A percentile compares a stretch with the other conserved stretches of the same genome.
Conservation (phyloP, 37 sponge, comb jelly and placozoan species). For the Beroe ovata region DNA sequence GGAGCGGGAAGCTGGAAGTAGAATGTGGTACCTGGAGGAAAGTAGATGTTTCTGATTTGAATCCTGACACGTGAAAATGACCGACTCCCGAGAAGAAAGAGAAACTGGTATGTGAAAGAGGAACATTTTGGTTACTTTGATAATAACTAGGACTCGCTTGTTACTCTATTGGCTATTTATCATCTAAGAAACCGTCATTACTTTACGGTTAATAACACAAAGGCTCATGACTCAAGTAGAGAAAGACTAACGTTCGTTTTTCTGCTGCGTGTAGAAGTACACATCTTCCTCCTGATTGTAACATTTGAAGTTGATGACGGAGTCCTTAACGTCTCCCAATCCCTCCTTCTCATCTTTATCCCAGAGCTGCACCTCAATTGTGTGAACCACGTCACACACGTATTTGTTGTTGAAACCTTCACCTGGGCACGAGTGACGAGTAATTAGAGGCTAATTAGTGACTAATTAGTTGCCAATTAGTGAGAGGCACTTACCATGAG, state of each 20-base stretch:
- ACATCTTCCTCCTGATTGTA: not conserved
- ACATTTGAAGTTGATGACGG: conserved; percentile 38
- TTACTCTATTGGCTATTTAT: no score
- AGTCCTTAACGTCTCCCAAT: conserved; percentile 38
- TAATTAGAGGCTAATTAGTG: no score
- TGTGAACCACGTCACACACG: conserved; percentile 56
- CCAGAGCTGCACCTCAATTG: conserved; percentile 59
- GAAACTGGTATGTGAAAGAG: no score
- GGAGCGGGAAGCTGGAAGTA: conserved; percentile 60
- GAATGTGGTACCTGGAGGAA: conserved; percentile 31
- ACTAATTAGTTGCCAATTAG: no score
- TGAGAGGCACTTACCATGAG: conserved; percentile 48
- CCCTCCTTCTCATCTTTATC: conserved; percentile 55
- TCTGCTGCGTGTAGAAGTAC: conserved; percentile 1
- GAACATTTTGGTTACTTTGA: no score
- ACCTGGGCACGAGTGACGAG: not conserved
- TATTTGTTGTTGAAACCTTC: conserved; percentile 41
- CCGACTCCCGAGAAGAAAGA: no score
- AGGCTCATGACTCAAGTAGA: no score
- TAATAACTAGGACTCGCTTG: no score
- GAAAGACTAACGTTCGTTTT: not conserved
- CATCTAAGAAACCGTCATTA: no score
- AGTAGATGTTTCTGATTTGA: no score
- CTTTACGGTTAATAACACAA: no score
- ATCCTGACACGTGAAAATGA: no score